Conservation (phyloP, 37 sponge, comb jelly and placozoan species). For the Amphimedon queenslandica region DNA sequence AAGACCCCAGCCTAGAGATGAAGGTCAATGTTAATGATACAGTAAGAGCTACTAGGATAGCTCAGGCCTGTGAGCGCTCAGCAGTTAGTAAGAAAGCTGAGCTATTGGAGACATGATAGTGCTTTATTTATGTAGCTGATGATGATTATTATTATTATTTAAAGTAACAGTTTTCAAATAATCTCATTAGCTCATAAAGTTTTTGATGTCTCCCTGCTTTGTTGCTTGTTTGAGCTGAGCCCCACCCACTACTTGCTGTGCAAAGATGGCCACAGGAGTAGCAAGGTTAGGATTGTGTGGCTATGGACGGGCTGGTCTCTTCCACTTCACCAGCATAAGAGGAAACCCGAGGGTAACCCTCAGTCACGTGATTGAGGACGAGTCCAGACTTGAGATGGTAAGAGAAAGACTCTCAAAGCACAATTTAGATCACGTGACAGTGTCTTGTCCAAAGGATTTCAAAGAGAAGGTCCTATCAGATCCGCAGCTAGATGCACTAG, state of each 20-base stretch:
- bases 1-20: constrained; percentile 22
- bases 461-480: constrained; percentile 44
- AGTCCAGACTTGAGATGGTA: neutral
- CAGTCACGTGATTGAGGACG: constrained; percentile 57
- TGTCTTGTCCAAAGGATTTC: neutral
- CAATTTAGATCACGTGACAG: neutral
- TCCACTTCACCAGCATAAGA: constrained; percentile 48
- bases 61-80: constrained; percentile 60
- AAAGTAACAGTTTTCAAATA: no score
- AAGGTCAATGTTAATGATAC: constrained; percentile 27
- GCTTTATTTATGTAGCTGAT: no score
- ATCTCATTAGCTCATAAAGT: no score
- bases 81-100: neutral
- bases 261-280: no score
- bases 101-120: no score
- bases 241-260: no score
- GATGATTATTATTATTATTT: no score
- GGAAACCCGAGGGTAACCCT: constrained; percentile 23
- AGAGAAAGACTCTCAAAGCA: neutral
- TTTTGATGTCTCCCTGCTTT: no score
- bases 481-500: constrained; percentile 36
- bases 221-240: no score
- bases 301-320: constrained; percentile 62
- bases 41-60: constrained; percentile 28
- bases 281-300: constrained; percentile 64